phyloP scores from a whole-genome alignment of 2,113 vertebrate species.

The Oreochromis spilurus region DNA sequence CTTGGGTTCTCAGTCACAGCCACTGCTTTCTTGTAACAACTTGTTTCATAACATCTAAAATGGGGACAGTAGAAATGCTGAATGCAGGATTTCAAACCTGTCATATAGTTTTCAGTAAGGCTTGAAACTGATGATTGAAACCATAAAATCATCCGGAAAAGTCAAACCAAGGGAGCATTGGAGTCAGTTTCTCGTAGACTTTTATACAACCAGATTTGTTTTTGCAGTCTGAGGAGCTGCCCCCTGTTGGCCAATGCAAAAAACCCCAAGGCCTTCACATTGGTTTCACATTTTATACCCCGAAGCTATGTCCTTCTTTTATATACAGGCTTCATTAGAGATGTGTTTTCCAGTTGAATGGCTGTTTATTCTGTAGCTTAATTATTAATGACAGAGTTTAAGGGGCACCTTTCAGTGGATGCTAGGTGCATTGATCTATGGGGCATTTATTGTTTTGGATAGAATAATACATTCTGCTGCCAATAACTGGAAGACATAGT shows the following conservation, averaged over 20 bases:
- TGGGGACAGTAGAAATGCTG: not conserved
- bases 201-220: not conserved
- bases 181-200: not conserved
- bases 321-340: not conserved
- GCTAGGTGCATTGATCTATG: not conserved
- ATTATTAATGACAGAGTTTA: not conserved
- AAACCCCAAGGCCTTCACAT: rapidly evolving
- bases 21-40: not conserved
- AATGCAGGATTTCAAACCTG: rapidly evolving
- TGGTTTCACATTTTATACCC: not conserved
- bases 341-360: not conserved
- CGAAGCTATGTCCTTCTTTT: not conserved
- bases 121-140: not conserved
- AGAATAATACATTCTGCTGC: not conserved
- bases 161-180: not conserved
- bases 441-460: not conserved
- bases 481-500: not conserved
- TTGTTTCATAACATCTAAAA: rapidly evolving
- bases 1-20: rapidly evolving
- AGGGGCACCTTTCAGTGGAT: not conserved
- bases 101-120: not conserved
- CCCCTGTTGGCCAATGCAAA: not conserved
- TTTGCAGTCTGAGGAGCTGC: not conserved
- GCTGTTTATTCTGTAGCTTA: not conserved
- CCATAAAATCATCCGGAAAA: not conserved